Conservation (phyloP, 2,888 invertebrate species). For the Dolichopus griseipennis region DNA sequence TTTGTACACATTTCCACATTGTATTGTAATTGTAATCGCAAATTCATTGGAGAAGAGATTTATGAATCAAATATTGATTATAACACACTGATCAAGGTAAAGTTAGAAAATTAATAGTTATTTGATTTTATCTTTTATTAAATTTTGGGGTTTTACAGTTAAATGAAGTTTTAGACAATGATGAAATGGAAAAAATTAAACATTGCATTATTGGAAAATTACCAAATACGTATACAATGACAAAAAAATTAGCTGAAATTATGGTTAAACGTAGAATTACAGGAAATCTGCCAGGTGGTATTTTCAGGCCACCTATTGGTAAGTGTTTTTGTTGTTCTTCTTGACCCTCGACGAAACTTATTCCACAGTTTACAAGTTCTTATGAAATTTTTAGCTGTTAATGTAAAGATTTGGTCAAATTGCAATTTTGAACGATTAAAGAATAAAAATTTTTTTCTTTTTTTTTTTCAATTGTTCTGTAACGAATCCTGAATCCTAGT, state of each 20-base stretch:
- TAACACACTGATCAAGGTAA: conserved; percentile 44
- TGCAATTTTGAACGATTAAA: too few species aligned
- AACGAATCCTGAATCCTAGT: too few species aligned
- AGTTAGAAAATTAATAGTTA: background rate
- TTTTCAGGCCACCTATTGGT: conserved; percentile 44
- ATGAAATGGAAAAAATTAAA: conserved; percentile 38
- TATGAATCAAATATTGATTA: conserved; percentile 44
- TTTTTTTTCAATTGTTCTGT: too few species aligned
- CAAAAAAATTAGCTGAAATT: conserved; percentile 43
- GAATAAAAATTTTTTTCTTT: too few species aligned
- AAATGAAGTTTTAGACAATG: conserved; percentile 39
- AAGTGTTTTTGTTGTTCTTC: conserved; percentile 21
- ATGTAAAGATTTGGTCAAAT: too few species aligned
- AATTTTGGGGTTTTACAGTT: conserved; percentile 28
- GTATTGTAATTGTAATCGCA: conserved; percentile 44
- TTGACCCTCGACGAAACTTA: too few species aligned
- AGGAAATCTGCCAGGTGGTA: conserved; percentile 40
- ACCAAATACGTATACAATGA: conserved; percentile 45
- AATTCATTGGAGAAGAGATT: conserved; percentile 40
- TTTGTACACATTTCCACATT: conserved; percentile 43
- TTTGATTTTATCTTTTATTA: background rate
- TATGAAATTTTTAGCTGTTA: too few species aligned
- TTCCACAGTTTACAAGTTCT: too few species aligned
- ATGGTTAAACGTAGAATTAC: conserved; percentile 40
- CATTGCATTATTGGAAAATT: conserved; percentile 41